Base-by-base conservation (phyloP, 1,140 invertebrate species). In the Papilio helenus region DNA sequence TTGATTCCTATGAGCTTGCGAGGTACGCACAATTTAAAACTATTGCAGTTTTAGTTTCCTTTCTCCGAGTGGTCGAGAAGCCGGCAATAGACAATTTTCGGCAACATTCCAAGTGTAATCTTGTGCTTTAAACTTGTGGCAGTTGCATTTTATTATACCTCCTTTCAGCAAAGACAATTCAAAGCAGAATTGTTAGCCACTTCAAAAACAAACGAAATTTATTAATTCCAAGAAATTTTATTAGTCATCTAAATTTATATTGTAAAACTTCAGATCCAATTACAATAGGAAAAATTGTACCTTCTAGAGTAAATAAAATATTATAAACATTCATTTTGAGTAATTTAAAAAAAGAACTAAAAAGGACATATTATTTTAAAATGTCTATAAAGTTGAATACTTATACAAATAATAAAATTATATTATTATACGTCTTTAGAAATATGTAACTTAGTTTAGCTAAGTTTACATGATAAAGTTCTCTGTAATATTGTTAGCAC, bases 41-140 rank as follows among this genome's bases (percentile, higher is more conserved):
- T 68, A 68, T 68, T 68, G 61, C 26, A 68, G 23, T 68, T 68
- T 68, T 29, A 29, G 61, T 68, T 68, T 68, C 61, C 61, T 68
- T 68, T 29, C 61, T 68, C 26, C 23, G 29, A 68, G 61, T 68
- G 26, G 26, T 16, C 23, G 23, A 16, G 26, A n/a, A 68, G 58
- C 4, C 26, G 10, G 23, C 61, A 68, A 29, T 68, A 65, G 61
- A 65, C 61, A 65, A 26, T 65, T 65, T 65, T 65, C 29, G 61
- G 61, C 61, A 65, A 65, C 23, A 29, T 29, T 65, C 61, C 61
- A 65, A 65, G 10, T 65, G 61, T 65, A 16, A 65, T 65, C 61
- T 29, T 61, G 20, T 26, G 58, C 58, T 61, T 65, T 65, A 65
- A 65, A 65, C 61, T 65, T 65, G 61, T 65, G 26, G 26, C 61